Percentiles rank a stretch among this genome's conserved stretches.
Evolutionary conservation across 2,113 vertebrate genomes (phyloP).

Genomic region (Arvicanthis niloticus): DNA sequence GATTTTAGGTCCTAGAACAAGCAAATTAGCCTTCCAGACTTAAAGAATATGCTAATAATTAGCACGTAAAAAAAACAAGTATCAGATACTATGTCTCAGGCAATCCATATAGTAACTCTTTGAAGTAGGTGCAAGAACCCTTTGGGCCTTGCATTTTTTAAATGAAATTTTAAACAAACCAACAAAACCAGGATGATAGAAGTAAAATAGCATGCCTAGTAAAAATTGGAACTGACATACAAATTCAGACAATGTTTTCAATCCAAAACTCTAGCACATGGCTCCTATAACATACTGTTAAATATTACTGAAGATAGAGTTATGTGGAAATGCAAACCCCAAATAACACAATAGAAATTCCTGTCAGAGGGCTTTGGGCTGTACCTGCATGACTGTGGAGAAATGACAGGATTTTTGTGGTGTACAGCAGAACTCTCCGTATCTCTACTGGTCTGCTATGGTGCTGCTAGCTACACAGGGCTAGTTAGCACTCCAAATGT

Average conservation of each 20-base stretch:
- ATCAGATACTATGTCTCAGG: conserved; percentile 22
- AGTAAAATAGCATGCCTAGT: conserved; percentile 40
- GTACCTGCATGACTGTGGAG: conserved; percentile 2
- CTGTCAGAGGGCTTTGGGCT: conserved; percentile 48
- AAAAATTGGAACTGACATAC: conserved; percentile 22
- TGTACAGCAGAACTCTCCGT: not conserved
- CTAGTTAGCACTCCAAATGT: conserved; percentile 41
- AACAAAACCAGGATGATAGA: not conserved
- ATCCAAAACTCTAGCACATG: not conserved
- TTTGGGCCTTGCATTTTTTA: not conserved
- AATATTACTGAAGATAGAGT: conserved; percentile 41
- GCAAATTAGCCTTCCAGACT: conserved; percentile 29
- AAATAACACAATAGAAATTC: conserved; percentile 39
- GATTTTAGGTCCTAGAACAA: conserved; percentile 28
- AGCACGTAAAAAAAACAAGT: conserved; percentile 24
- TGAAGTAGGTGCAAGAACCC: not conserved
- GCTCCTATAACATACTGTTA: not conserved
- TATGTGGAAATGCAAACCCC: conserved; percentile 41
- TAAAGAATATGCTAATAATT: conserved; percentile 27
- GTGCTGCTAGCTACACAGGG: not conserved
- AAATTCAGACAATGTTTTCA: conserved; percentile 31
- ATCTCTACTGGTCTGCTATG: conserved; percentile 19
- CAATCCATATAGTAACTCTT: conserved; percentile 30
- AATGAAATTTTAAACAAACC: not conserved
- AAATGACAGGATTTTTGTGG: conserved; percentile 42